Conservation (phyloP, 2,888 invertebrate genomes). For the Zhengitettix transpicula region DNA sequence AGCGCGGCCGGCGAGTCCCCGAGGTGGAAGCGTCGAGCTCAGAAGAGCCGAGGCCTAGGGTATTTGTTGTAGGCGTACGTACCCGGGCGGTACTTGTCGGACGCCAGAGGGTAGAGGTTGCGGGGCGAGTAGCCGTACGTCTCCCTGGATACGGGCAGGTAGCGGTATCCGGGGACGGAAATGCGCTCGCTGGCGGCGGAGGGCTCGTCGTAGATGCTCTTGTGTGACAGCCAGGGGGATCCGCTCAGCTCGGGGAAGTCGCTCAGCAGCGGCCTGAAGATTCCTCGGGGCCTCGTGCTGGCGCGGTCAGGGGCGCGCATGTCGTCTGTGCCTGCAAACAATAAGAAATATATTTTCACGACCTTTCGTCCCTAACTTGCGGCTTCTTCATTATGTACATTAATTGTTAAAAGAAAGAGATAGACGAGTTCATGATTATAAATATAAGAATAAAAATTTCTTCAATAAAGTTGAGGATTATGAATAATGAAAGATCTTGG, state of each 20-base stretch:
- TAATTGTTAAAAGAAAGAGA: no score
- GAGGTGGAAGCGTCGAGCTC: not conserved
- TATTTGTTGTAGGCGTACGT: conserved; percentile 33
- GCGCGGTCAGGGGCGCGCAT: conserved; percentile 65
- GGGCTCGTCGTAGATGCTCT: conserved; percentile 80
- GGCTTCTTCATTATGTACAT: no score
- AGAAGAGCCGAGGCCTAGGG: not conserved
- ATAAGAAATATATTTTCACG: no score
- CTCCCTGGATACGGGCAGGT: conserved; percentile 78
- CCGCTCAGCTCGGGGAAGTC: conserved; percentile 55
- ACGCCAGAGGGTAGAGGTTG: conserved; percentile 71
- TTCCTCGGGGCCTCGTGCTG: conserved; percentile 45
- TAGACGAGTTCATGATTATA: no score
- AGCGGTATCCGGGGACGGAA: conserved; percentile 76
- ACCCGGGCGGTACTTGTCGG: conserved; percentile 74
- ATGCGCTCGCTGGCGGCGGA: conserved; percentile 66
- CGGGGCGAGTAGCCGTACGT: conserved; percentile 80
- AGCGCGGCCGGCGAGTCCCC: no score
- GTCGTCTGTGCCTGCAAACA: conserved; percentile 58
- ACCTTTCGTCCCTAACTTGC: no score
- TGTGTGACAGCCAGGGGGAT: conserved; percentile 58
- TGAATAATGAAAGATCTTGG: no score
- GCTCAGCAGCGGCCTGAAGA: conserved; percentile 42
- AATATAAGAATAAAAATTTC: no score
- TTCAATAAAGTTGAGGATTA: no score